Percentiles rank a stretch among this genome's conserved stretches.
Conservation (phyloP, 2,888 invertebrate species). For the Camponotus fellah region DNA sequence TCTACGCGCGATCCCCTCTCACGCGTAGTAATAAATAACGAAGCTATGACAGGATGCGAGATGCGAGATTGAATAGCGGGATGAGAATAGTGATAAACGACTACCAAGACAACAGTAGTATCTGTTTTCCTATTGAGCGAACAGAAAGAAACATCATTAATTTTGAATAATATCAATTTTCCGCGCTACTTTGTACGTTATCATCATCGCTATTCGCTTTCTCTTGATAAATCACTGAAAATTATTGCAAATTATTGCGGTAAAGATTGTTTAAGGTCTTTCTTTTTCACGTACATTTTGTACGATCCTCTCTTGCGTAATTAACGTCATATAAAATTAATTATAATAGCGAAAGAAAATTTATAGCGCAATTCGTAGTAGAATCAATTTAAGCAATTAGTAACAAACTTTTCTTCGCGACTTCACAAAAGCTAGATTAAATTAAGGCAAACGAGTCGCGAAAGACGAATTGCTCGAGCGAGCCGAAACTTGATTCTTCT, state of each 20-base stretch:
- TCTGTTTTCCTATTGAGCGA: constrained; percentile 57
- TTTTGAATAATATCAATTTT: constrained; percentile 47
- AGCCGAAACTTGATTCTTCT: constrained; percentile 67
- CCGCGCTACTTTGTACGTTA: constrained; percentile 21
- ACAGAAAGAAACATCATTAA: constrained; percentile 60
- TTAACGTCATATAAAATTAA: constrained; percentile 38
- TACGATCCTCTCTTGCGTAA: background rate
- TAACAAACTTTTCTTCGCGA: constrained; percentile 16
- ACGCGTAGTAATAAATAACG: constrained; percentile 66
- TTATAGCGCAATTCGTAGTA: constrained; percentile 17
- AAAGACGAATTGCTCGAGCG: constrained; percentile 35
- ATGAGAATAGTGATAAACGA: constrained; percentile 68
- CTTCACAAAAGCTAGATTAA: constrained; percentile 18
- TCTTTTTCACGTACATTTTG: background rate
- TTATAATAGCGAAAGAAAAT: constrained; percentile 11
- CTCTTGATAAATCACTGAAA: background rate
- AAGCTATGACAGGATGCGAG: constrained; percentile 62
- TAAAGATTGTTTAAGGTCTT: constrained; percentile 2
- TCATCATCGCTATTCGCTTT: constrained; percentile 23
- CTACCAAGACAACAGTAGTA: constrained; percentile 52
- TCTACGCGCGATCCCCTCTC: constrained; percentile 25
- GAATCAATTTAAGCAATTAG: constrained; percentile 44
- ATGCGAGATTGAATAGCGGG: constrained; percentile 27
- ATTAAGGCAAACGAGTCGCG: constrained; percentile 59
- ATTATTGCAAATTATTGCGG: background rate